Conservation (phyloP, 53 echinoderm and acorn worm genomes). For the Pentamera pediparva region DNA sequence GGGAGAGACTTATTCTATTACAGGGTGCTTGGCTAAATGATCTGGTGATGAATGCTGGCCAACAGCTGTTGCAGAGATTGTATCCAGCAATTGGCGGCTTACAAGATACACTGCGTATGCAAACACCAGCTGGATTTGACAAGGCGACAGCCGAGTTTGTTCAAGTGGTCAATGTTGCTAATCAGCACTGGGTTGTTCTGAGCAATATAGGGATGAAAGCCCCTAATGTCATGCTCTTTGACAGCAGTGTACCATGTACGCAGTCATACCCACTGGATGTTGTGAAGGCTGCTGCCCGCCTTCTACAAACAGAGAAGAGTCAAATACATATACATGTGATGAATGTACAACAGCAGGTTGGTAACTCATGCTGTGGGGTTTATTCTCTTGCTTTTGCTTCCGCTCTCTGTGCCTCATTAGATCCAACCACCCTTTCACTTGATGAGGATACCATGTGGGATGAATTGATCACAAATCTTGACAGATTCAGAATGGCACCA, state of each 20-base stretch:
- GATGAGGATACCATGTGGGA: slow-evolving; percentile 12
- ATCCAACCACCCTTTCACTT: not conserved
- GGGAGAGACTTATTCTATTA: not conserved
- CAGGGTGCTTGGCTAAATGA: not conserved
- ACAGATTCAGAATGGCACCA: not conserved
- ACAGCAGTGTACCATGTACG: not conserved
- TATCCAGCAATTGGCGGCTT: not conserved
- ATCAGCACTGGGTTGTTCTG: not conserved
- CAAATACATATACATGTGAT: not conserved
- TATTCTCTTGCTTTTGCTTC: slow-evolving; percentile 17
- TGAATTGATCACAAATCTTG: not conserved
- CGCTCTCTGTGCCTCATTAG: not conserved
- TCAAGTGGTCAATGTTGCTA: not conserved
- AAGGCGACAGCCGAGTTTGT: slow-evolving; percentile 14
- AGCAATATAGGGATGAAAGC: not conserved
- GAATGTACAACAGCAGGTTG: slow-evolving; percentile 4
- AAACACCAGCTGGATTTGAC: not conserved
- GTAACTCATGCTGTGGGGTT: slow-evolving; percentile 15
- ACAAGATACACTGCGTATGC: slow-evolving; percentile 7
- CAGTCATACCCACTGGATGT: slow-evolving; percentile 1
- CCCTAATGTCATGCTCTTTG: not conserved
- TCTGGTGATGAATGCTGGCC: not conserved
- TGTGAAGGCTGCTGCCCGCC: slow-evolving; percentile 9
- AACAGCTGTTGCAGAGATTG: not conserved
- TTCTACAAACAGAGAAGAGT: not conserved